Evolutionary conservation across 2,888 invertebrate species (phyloP), one percentile per base, ranked within the genome.

Genomic region (Ectemnius lituratus): DNA sequence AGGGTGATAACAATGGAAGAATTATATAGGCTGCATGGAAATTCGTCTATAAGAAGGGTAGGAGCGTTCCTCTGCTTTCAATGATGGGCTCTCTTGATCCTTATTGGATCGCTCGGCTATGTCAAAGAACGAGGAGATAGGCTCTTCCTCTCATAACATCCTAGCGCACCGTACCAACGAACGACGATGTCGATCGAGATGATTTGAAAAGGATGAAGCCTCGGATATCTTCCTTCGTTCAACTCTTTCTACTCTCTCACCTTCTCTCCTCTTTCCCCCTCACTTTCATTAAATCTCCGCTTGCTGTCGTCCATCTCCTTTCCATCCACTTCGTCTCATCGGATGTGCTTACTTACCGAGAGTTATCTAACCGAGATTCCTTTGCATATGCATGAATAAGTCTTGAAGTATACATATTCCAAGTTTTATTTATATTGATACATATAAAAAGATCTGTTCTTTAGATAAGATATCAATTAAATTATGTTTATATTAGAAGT

Each of bases 241-340:
- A 45, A 69, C 52, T 52, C 52, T 52, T 16, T 52, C 14, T 52
- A 2, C 49, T 49, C 60, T 66, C 52, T 60, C 27, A 5, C 27
- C 5, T 64, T 58, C 57, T 58, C 57, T 57, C 65, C 20, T 61
- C 63, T 27, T 27, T 45, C 37, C 60, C 58, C 27, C 57, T 70
- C 66, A 63, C 73, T 79, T 70, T 79, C 67, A 70, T 76, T 74
- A 74, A 79, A 78, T 72, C 73, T 66, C 62, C 62, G 8, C 56
- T 27, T 49, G 18, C 18, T 66, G 2, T 49, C 28, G 18, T 16
- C 16, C 52, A 16, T 16, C 52, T n/a, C 52, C 16, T 52, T 37
- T 37, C 37, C 37, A 37, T 37, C 11, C 37, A 6, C 37, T 11
- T 11, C 37, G 1, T 37, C 37, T 11, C 37, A 37, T 37, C 37